These are phyloP conservation scores for Limosa lapponica DNA, from an alignment of 2,797 vertebrate species.

Conservation along the genomic window DNA sequence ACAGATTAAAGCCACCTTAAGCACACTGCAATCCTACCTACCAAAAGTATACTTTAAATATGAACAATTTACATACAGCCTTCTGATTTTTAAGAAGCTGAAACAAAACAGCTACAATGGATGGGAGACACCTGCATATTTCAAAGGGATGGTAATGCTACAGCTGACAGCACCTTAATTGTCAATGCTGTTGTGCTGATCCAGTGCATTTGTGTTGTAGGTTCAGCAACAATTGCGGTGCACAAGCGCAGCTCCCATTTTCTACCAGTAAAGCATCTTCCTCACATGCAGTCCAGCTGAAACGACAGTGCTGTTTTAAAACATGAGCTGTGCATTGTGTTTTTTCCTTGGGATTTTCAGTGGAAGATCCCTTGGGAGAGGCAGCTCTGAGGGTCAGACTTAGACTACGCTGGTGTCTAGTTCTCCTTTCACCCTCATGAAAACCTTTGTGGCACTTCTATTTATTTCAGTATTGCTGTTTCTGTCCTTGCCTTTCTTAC, in stretches of 20 bases:
- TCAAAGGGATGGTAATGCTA: background rate
- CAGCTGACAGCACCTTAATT: background rate
- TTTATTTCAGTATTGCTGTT: background rate
- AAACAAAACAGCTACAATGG: background rate
- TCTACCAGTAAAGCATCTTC: background rate
- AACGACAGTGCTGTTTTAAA: background rate
- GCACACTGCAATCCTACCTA: background rate
- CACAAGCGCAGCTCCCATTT: background rate
- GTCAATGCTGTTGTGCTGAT: background rate
- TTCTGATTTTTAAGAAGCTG: background rate
- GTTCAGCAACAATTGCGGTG: background rate
- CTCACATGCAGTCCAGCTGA: background rate
- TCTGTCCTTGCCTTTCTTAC: background rate
- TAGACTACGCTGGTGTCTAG: background rate
- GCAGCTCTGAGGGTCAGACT: background rate
- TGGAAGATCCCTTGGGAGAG: background rate
- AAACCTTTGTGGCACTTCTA: background rate
- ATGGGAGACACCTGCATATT: background rate
- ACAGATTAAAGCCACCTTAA: background rate
- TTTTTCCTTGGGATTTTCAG: background rate
- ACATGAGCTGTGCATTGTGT: fast-evolving
- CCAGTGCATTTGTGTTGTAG: background rate
- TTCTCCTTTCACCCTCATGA: background rate
- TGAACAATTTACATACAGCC: background rate
- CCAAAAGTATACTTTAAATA: background rate